Conservation (phyloP, 2,888 invertebrate genomes). For the Erebia epiphron region DNA sequence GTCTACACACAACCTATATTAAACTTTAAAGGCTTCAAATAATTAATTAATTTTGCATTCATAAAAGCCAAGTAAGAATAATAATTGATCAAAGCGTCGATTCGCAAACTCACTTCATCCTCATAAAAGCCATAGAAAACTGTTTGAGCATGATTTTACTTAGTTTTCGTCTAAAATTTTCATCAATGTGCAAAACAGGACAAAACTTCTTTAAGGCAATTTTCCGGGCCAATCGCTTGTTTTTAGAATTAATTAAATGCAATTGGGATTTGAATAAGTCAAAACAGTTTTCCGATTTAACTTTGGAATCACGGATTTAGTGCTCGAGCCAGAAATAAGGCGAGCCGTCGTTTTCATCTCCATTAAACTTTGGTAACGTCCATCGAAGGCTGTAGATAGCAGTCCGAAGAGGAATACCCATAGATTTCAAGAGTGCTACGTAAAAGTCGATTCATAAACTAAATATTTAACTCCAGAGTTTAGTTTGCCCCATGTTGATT, state of each 20-base stretch:
- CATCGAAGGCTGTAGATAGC: conserved; percentile 55
- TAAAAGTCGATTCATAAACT: conserved; percentile 23
- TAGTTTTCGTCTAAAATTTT: conserved; percentile 9
- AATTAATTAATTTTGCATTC: conserved; percentile 15
- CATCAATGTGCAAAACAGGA: conserved; percentile 17
- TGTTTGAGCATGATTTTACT: conserved; percentile 7
- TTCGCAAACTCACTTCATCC: conserved; percentile 5
- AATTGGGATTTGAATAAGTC: conserved; percentile 30
- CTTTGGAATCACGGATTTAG: conserved; percentile 64
- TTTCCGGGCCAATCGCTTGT: conserved; percentile 24
- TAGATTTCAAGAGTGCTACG: conserved; percentile 48
- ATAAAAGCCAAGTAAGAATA: conserved; percentile 2
- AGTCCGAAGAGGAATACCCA: conserved; percentile 43
- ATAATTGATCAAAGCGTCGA: conserved; percentile 1
- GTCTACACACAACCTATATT: not conserved
- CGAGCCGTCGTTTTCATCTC: conserved; percentile 68
- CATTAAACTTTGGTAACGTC: conserved; percentile 65
- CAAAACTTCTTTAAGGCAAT: conserved; percentile 10
- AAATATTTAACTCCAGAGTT: not conserved
- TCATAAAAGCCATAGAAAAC: conserved; percentile 8
- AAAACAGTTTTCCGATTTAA: conserved; percentile 48
- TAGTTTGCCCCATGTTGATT: too few species aligned
- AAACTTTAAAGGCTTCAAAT: conserved; percentile 4
- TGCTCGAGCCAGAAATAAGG: conserved; percentile 57
- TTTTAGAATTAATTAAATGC: conserved; percentile 29